These are phyloP conservation scores for Leuciscus waleckii DNA, from an alignment of 2,797 vertebrate species.

Conservation along the genomic window DNA sequence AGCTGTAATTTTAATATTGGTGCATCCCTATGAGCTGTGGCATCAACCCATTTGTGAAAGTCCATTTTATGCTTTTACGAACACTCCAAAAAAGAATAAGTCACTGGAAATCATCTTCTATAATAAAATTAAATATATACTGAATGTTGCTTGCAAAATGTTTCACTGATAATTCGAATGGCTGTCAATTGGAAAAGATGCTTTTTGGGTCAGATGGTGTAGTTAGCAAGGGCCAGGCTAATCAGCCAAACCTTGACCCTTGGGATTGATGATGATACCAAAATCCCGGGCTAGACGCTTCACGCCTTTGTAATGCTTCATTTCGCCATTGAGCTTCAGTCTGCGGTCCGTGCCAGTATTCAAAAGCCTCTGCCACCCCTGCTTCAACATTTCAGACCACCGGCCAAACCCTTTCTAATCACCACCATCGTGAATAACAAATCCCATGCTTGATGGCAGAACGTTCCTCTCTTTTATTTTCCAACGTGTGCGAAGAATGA, in stretches of 20 bases:
- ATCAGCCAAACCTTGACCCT: not conserved
- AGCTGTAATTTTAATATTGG: not conserved
- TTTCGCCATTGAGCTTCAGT: conserved; percentile 65
- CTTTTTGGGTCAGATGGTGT: conserved; percentile 6
- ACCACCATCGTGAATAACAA: conserved; percentile 66
- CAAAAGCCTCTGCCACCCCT: conserved; percentile 43
- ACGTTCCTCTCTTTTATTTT: conserved; percentile 74
- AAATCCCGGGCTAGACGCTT: conserved; percentile 37
- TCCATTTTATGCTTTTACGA: not conserved
- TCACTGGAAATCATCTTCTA: not conserved
- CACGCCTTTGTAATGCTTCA: conserved; percentile 61
- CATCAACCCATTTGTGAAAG: not conserved
- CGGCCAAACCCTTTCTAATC: conserved; percentile 60
- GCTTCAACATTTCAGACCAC: conserved; percentile 57
- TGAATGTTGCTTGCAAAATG: not conserved
- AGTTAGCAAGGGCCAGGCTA: conserved; percentile 5
- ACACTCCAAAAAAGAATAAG: not conserved
- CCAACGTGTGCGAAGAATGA: conserved; percentile 75
- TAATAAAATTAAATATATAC: not conserved
- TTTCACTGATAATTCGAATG: not conserved
- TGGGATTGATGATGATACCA: conserved; percentile 2
- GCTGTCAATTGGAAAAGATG: not conserved
- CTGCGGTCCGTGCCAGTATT: conserved; percentile 58
- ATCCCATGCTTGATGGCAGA: conserved; percentile 70
- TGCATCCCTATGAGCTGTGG: not conserved